Conservation (phyloP, 2,797 vertebrate genomes). For the Manis crassicaudata region DNA sequence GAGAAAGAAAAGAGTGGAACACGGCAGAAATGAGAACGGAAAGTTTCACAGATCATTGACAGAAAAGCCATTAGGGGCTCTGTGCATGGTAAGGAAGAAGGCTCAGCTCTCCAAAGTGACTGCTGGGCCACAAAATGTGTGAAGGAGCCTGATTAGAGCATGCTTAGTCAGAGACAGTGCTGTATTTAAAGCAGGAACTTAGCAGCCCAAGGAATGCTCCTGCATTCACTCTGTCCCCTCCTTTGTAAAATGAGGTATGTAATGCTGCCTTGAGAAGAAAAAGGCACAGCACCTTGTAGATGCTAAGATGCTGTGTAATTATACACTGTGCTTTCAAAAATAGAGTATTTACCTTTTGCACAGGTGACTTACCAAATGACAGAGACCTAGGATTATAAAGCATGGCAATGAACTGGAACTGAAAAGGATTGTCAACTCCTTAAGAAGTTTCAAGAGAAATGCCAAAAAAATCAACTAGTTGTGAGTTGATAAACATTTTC, state of each 20-base stretch:
- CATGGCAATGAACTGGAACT: not conserved
- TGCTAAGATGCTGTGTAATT: constrained; percentile 42
- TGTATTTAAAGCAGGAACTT: not conserved
- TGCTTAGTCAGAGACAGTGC: not conserved
- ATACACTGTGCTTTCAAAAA: constrained; percentile 59
- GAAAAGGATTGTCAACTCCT: not conserved
- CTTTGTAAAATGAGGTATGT: constrained; percentile 39
- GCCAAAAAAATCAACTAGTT: not conserved
- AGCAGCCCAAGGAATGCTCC: not conserved
- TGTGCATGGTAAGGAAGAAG: not conserved
- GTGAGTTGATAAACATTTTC: not conserved
- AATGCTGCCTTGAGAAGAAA: constrained; percentile 25
- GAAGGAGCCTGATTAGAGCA: not conserved
- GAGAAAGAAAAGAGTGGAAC: not conserved
- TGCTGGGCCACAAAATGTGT: not conserved
- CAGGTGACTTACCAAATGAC: not conserved
- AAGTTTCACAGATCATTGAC: constrained; percentile 18
- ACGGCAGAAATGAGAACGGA: not conserved
- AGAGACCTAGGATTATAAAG: constrained; percentile 5
- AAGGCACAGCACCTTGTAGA: constrained; percentile 56
- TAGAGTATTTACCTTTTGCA: constrained; percentile 6
- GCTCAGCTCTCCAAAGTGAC: not conserved
- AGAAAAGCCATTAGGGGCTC: not conserved
- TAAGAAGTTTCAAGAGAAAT: constrained; percentile 19
- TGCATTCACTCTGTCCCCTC: constrained; percentile 31